Evolutionary conservation across 2,113 vertebrate species (phyloP).

Genomic region (Tragelaphus strepsiceros): DNA sequence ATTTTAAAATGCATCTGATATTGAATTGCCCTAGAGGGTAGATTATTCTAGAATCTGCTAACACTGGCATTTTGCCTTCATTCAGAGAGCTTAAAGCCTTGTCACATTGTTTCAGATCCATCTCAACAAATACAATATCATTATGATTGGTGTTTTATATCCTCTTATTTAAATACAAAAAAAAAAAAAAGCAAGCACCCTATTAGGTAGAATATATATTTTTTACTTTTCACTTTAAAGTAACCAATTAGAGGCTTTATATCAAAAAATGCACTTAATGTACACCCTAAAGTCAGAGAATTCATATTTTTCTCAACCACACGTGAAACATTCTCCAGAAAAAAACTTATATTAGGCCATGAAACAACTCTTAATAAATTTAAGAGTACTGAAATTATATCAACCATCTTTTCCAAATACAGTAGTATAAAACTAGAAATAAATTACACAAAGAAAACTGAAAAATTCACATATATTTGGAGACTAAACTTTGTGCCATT

Average conservation of each 20-base stretch:
- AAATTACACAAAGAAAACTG: neutral
- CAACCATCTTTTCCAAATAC: neutral
- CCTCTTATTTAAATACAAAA: neutral
- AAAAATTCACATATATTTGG: neutral
- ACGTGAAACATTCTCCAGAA: neutral
- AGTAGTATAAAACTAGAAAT: neutral
- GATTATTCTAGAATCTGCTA: neutral
- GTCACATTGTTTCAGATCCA: neutral
- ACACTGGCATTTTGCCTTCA: neutral
- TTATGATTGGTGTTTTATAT: neutral
- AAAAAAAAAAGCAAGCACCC: neutral
- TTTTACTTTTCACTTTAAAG: neutral
- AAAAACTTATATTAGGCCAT: neutral
- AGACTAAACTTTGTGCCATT: neutral
- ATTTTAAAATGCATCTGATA: neutral
- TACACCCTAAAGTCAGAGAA: neutral
- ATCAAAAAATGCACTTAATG: neutral
- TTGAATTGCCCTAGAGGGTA: neutral
- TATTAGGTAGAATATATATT: neutral
- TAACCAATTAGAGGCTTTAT: neutral
- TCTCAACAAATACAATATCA: neutral
- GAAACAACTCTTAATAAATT: neutral
- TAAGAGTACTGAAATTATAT: neutral
- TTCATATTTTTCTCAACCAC: neutral
- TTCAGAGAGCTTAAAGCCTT: neutral